Evolutionary conservation across 2,113 vertebrate genomes (phyloP).

Genomic region (Otus sunia): DNA sequence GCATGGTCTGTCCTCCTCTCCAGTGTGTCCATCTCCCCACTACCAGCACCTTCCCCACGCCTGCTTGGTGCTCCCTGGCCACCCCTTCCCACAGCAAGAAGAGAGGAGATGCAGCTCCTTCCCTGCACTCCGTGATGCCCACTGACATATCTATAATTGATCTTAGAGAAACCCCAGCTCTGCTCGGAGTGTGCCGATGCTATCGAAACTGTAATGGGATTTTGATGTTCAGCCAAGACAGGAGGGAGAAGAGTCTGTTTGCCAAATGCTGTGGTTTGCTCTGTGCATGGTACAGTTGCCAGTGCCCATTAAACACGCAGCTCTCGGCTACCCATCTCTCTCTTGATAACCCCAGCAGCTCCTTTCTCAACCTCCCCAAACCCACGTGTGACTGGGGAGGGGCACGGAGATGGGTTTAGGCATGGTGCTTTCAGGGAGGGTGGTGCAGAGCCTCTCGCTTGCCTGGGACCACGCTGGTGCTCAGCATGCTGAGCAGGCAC

Average conservation of each 20-base stretch:
- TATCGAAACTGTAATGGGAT: fast-evolving
- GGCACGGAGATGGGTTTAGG: not conserved
- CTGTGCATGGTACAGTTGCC: not conserved
- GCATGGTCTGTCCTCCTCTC: fast-evolving
- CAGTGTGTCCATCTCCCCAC: not conserved
- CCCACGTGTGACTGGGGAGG: fast-evolving
- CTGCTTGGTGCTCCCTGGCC: not conserved
- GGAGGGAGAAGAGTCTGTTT: not conserved
- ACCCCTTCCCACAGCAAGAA: not conserved
- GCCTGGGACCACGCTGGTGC: fast-evolving
- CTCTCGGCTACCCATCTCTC: not conserved
- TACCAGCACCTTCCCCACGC: not conserved
- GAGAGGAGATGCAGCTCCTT: not conserved
- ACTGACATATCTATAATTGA: fast-evolving
- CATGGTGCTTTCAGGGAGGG: not conserved
- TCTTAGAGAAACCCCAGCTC: not conserved
- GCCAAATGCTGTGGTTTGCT: not conserved
- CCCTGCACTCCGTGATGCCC: not conserved
- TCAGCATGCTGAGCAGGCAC: not conserved
- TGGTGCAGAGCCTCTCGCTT: not conserved
- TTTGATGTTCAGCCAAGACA: not conserved
- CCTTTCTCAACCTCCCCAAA: not conserved
- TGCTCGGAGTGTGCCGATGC: fast-evolving
- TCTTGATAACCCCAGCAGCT: not conserved
- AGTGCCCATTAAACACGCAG: not conserved